Conservation (phyloP, 2,888 invertebrate genomes). For the Schrankia costaestrigalis region DNA sequence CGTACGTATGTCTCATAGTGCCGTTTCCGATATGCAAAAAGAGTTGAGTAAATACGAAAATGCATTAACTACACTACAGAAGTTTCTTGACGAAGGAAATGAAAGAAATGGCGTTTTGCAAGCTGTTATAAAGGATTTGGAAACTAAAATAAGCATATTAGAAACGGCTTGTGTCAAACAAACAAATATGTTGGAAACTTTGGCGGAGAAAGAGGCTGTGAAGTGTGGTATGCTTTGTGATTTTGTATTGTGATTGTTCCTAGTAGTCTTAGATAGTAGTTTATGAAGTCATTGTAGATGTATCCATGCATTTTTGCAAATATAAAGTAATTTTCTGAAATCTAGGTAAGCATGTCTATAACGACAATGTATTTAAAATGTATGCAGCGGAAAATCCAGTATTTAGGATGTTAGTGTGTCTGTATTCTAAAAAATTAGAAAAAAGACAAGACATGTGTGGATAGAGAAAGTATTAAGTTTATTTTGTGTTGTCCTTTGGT, state of each 20-base stretch:
- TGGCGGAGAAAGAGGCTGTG: conserved; percentile 39
- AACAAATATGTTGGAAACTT: conserved; percentile 36
- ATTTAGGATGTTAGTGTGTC: too few relatives aligned
- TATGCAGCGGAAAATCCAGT: too few relatives aligned
- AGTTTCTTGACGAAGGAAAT: conserved; percentile 44
- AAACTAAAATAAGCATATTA: conserved; percentile 42
- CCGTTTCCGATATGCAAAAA: conserved; percentile 41
- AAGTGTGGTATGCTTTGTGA: conserved; percentile 39
- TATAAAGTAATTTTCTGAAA: too few relatives aligned
- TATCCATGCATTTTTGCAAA: too few relatives aligned
- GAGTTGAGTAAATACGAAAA: conserved; percentile 53
- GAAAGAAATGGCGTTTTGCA: conserved; percentile 46
- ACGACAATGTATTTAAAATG: too few relatives aligned
- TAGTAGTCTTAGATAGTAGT: conserved; percentile 2
- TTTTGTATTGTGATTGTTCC: conserved; percentile 7
- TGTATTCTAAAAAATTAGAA: too few relatives aligned
- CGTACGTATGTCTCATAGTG: conserved; percentile 32
- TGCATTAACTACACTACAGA: conserved; percentile 49
- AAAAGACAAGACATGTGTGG: too few relatives aligned
- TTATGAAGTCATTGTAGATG: too few relatives aligned
- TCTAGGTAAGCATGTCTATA: too few relatives aligned
- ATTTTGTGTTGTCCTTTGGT: too few relatives aligned
- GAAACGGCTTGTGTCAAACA: conserved; percentile 48
- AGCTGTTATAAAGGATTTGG: conserved; percentile 42
- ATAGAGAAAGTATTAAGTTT: too few relatives aligned